Evolutionary conservation across 1,140 invertebrate genomes (phyloP), one percentile per base, ranked within the genome.

Genomic region (Pygmarrhopalites habei): DNA sequence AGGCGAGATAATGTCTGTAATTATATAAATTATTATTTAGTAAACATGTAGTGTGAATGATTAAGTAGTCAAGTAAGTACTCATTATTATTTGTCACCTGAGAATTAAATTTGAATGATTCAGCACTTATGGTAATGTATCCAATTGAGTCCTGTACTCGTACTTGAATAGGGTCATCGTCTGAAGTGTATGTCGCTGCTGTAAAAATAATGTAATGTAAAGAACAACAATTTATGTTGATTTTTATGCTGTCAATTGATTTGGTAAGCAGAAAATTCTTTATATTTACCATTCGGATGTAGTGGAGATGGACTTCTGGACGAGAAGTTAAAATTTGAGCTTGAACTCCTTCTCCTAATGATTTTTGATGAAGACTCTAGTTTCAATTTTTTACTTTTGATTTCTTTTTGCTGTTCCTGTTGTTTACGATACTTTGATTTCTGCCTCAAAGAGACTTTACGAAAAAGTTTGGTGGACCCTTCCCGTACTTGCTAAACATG

Each of bases 241-340:
- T n/a, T n/a, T n/a, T n/a, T n/a, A n/a, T n/a, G n/a, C n/a, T n/a
- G n/a, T n/a, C n/a, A n/a, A n/a, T n/a, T n/a, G n/a, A n/a, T n/a
- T n/a, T n/a, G n/a, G n/a, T n/a, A n/a, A n/a, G n/a, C n/a, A n/a
- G n/a, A n/a, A n/a, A n/a, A 35, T 5, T 35, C 32, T 35, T 35
- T 35, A 56, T 29, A 21, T 32, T 56, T 35, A 56, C 53, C 53
- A 30, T 28, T 39, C 4, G 15, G 19, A 21, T 35, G 53, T 4
- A 39, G 10, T 7, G 53, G 53, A 19, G 53, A 56, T 7, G 53
- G 53, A 26, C 53, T 56, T 56, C 53, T n/a, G 15, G 53, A 56
- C 25, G 53, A 56, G 25, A 56, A 56, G 19, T 56, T 56, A 26
- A 56, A 56, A 56, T 41, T 56, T 3, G 30, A 56, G 26, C 53